These are phyloP conservation scores for Homalodisca vitripennis DNA, from an alignment of 1,140 invertebrate species.

Conservation along the genomic window DNA sequence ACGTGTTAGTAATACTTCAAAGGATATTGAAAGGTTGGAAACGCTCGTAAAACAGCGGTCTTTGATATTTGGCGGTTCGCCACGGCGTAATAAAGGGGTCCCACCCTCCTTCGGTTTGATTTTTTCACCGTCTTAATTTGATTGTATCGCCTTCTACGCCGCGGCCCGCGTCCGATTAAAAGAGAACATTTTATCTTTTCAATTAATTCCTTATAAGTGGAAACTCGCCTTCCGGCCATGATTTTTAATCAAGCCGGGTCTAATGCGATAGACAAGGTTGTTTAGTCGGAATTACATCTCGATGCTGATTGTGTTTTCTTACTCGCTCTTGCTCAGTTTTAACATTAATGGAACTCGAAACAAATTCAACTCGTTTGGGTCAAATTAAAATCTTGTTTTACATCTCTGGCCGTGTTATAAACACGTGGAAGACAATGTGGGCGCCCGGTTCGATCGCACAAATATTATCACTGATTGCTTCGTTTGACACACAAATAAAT, in stretches of 20 bases:
- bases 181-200: slow-evolving; percentile 5
- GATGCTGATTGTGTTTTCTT: no score
- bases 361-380: no score
- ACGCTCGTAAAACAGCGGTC: slow-evolving; percentile 22
- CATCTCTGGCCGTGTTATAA: no score
- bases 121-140: slow-evolving; percentile 29
- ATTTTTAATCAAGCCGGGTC: not conserved
- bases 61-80: slow-evolving; percentile 26
- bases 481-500: no score
- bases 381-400: no score
- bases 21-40: slow-evolving; percentile 29
- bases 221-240: not conserved
- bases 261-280: not conserved
- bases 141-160: slow-evolving; percentile 5
- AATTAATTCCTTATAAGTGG: slow-evolving; percentile 9
- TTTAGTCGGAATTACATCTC: no score
- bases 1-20: slow-evolving; percentile 20
- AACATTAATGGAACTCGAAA: no score
- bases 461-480: no score
- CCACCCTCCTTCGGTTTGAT: slow-evolving; percentile 24
- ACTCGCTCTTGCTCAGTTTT: no score
- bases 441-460: no score
- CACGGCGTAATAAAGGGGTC: slow-evolving; percentile 24
- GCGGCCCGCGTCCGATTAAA: slow-evolving; percentile 10
- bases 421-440: no score